These are phyloP conservation scores for Calcarius lapponicus DNA, from an alignment of 2,797 vertebrate species.

Conservation along the genomic window DNA sequence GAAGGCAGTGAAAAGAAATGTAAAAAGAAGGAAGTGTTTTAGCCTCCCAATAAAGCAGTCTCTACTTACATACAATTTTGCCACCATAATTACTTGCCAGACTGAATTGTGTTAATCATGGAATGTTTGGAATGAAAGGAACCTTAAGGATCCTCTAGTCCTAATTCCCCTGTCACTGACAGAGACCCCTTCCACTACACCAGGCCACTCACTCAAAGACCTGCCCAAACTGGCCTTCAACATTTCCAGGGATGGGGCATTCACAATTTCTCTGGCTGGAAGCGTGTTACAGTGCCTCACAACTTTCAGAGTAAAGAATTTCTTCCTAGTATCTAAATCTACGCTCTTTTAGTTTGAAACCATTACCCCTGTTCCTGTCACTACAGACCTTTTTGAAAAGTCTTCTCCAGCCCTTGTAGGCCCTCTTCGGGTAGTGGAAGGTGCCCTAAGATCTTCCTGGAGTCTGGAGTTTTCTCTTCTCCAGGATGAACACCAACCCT, in stretches of 20 bases:
- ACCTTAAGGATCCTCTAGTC: neutral
- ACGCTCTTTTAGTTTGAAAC: neutral
- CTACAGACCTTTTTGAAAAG: neutral
- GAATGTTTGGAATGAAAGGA: neutral
- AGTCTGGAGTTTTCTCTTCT: accelerated
- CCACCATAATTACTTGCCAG: neutral
- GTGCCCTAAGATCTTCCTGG: accelerated
- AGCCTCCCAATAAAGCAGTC: neutral
- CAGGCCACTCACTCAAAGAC: neutral
- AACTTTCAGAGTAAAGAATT: neutral
- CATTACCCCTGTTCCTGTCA: neutral
- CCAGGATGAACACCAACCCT: neutral
- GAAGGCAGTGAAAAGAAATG: neutral
- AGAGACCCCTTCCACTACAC: neutral
- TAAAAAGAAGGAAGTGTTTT: neutral
- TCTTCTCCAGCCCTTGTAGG: neutral
- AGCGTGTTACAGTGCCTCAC: neutral
- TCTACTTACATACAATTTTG: neutral
- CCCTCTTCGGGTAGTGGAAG: neutral
- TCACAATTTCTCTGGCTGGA: neutral
- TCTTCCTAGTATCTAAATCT: neutral
- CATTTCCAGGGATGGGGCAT: neutral
- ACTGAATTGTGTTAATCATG: neutral
- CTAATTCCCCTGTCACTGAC: neutral
- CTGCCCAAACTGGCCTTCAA: neutral